Evolutionary conservation across 2,797 vertebrate species (phyloP).

Genomic region (Rhynchonycteris naso): DNA sequence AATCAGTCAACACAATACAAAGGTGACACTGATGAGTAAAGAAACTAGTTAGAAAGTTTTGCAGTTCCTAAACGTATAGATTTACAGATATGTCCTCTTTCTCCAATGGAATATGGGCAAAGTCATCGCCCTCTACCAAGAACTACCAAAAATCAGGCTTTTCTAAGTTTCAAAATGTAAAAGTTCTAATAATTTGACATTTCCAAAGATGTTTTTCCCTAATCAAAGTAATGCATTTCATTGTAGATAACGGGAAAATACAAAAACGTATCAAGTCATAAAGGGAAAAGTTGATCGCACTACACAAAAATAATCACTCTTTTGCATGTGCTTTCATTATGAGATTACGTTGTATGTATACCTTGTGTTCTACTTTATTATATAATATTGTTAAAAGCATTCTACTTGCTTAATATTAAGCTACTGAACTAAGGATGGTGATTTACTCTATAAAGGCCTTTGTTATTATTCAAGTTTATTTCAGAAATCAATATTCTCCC

Average conservation of each 20-base stretch:
- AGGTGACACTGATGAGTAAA: background rate
- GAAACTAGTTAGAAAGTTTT: background rate
- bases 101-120: background rate
- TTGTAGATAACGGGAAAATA: slow-evolving; percentile 23
- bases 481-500: slow-evolving; percentile 39
- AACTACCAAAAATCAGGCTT: slow-evolving; percentile 17
- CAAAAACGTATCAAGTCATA: slow-evolving; percentile 18
- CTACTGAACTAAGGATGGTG: slow-evolving; percentile 1
- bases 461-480: slow-evolving; percentile 31
- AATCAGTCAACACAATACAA: slow-evolving; percentile 13
- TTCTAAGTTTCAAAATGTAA: background rate
- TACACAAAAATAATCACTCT: slow-evolving; percentile 26
- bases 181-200: slow-evolving; percentile 30
- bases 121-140: background rate
- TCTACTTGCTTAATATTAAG: background rate
- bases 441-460: slow-evolving; percentile 32
- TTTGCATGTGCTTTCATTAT: background rate
- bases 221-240: slow-evolving; percentile 10
- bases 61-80: slow-evolving; percentile 9
- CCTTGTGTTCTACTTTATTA: background rate
- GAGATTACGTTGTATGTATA: background rate
- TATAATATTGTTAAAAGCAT: background rate
- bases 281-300: slow-evolving; percentile 3
- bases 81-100: background rate
- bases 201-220: background rate